These are phyloP conservation scores for Anniella stebbinsi DNA, from an alignment of 2,797 vertebrate species.

Conservation along the genomic window DNA sequence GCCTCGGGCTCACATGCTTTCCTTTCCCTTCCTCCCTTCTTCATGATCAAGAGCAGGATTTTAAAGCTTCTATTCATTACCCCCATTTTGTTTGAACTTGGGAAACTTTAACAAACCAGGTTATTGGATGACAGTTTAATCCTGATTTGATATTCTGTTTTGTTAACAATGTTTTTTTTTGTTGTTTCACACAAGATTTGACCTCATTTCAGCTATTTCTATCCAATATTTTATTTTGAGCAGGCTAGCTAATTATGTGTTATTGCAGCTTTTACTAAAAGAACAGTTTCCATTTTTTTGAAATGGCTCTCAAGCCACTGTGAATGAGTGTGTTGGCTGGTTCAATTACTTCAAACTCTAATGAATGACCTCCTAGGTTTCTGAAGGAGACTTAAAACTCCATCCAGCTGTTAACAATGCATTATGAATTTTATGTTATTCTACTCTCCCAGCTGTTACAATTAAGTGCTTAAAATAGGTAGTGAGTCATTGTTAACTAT, in stretches of 20 bases:
- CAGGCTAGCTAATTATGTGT: no score
- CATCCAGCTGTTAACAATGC: conserved; percentile 7
- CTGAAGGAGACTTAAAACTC: conserved; percentile 21
- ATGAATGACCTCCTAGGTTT: conserved; percentile 26
- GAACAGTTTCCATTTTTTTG: not conserved
- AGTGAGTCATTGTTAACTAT: conserved; percentile 29
- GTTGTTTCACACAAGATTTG: not conserved
- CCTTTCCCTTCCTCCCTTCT: not conserved
- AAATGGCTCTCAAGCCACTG: not conserved
- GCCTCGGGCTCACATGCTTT: not conserved
- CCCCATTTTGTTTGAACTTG: no score
- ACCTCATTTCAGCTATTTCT: not conserved
- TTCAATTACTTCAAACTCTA: conserved; percentile 41
- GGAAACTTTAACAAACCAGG: not conserved
- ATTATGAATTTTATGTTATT: conserved; percentile 40
- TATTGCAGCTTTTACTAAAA: not conserved
- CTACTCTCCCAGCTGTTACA: conserved; percentile 31
- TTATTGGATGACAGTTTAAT: not conserved
- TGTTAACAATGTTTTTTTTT: no score
- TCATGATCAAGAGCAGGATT: not conserved
- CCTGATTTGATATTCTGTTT: not conserved
- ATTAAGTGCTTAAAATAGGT: conserved; percentile 52
- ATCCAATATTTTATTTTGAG: not conserved
- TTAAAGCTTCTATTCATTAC: not conserved
- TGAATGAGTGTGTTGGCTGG: not conserved